phyloP scores from a whole-genome alignment of 2,888 invertebrate genomes.

The Oxystoma pomonae region DNA sequence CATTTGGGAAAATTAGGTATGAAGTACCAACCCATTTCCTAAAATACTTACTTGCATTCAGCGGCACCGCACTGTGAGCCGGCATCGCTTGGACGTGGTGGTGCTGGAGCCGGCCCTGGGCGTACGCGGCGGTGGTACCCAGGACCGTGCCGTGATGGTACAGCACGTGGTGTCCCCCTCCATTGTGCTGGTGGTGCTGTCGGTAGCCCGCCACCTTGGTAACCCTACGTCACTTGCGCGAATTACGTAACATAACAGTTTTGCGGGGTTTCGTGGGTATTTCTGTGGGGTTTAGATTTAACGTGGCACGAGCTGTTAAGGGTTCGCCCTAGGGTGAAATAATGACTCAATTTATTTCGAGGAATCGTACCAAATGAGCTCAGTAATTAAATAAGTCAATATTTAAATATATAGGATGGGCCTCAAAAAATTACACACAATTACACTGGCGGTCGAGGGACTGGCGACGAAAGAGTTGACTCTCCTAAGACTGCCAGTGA shows the following conservation, averaged over 20 bases:
- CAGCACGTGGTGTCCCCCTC: slow-evolving; percentile 45
- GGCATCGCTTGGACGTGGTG: slow-evolving; percentile 40
- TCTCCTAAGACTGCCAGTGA: no score
- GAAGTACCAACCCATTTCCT: no score
- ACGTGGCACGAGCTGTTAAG: background rate
- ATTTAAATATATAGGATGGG: no score
- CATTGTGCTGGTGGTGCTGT: slow-evolving; percentile 44
- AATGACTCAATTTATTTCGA: no score
- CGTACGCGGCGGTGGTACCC: slow-evolving; percentile 32
- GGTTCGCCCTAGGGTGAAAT: background rate
- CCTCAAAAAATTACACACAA: no score
- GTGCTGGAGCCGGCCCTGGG: slow-evolving; percentile 31
- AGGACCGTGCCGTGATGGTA: slow-evolving; percentile 42
- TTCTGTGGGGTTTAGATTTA: slow-evolving; percentile 9
- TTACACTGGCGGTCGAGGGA: no score
- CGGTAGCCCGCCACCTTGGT: slow-evolving; percentile 46
- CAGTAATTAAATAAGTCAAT: no score
- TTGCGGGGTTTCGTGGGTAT: slow-evolving; percentile 15
- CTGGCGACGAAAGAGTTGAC: no score
- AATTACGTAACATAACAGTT: slow-evolving; percentile 20
- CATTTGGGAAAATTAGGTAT: no score
- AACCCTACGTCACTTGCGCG: slow-evolving; percentile 34
- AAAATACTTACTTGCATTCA: slow-evolving; percentile 49
- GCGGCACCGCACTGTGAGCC: slow-evolving; percentile 41
- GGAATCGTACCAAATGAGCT: no score